Percentiles rank a stretch among this genome's conserved stretches.
phyloP scores from a whole-genome alignment of 1,140 invertebrate species.

The Palaemon carinicauda region DNA sequence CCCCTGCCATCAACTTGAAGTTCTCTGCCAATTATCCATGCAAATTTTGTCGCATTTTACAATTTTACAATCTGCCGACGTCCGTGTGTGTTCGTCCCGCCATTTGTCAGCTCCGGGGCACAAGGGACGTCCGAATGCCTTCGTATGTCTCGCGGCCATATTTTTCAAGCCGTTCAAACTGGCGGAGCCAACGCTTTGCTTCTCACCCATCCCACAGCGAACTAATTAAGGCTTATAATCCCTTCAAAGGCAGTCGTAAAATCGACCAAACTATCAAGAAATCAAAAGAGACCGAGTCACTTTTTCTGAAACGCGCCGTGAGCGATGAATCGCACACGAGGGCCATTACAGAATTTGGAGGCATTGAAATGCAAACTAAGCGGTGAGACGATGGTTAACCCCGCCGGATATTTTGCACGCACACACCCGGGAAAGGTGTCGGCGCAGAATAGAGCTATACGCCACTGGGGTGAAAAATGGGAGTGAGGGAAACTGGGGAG shows the following conservation, averaged over 20 bases:
- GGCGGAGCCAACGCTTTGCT: background rate
- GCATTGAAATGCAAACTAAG: slow-evolving; percentile 37
- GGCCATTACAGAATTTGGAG: slow-evolving; percentile 13
- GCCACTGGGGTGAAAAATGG: background rate
- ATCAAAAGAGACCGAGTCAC: background rate
- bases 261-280: background rate
- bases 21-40: slow-evolving; percentile 29
- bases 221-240: background rate
- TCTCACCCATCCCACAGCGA: too few species aligned
- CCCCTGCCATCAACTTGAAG: background rate
- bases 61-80: slow-evolving; percentile 29
- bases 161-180: background rate
- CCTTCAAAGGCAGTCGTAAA: background rate
- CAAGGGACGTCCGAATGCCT: background rate
- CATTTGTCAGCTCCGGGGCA: slow-evolving; percentile 32
- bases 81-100: slow-evolving; percentile 16
- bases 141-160: background rate
- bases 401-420: background rate
- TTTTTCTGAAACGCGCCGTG: background rate
- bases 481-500: background rate
- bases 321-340: background rate
- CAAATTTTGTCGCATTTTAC: slow-evolving; percentile 37
- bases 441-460: too few species aligned
- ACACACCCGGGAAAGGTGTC: background rate
- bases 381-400: slow-evolving; percentile 17